Conservation (phyloP, 2,888 invertebrate genomes). For the Perithous albicinctus region DNA sequence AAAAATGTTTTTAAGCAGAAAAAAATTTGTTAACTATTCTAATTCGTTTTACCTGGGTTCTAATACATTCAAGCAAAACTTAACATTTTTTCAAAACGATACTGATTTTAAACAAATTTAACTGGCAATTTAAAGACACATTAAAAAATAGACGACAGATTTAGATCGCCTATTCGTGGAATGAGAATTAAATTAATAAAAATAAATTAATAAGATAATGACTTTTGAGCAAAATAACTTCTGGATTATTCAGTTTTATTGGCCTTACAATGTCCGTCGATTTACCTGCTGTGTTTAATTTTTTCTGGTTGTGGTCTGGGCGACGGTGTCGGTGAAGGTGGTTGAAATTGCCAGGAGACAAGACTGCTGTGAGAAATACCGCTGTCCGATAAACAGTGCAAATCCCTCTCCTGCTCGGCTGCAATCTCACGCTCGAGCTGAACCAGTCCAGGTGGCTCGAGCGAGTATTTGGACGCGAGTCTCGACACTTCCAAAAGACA, state of each 20-base stretch:
- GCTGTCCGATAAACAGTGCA: constrained; percentile 86
- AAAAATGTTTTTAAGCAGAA: no score
- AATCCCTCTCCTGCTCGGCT: constrained; percentile 90
- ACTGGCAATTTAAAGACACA: no score
- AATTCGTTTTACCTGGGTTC: no score
- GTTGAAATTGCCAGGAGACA: constrained; percentile 90
- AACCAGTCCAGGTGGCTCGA: constrained; percentile 93
- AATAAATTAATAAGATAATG: neutral
- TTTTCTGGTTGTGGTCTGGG: constrained; percentile 84
- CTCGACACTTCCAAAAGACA: constrained; percentile 94
- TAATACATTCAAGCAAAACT: no score
- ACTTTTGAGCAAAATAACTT: neutral
- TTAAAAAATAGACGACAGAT: no score
- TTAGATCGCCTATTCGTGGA: no score
- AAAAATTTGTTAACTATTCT: no score
- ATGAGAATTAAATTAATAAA: constrained; percentile 11
- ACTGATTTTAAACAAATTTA: no score
- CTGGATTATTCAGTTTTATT: neutral
- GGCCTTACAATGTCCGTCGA: neutral
- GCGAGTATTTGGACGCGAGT: constrained; percentile 90
- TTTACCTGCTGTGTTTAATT: constrained; percentile 86
- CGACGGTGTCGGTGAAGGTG: constrained; percentile 83
- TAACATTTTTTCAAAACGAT: no score
- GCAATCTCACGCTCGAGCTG: constrained; percentile 95
- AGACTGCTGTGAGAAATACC: constrained; percentile 87